Percentiles rank a stretch among this genome's conserved stretches.
phyloP scores from a whole-genome alignment of 2,888 invertebrate genomes.

The Timema cristinae region DNA sequence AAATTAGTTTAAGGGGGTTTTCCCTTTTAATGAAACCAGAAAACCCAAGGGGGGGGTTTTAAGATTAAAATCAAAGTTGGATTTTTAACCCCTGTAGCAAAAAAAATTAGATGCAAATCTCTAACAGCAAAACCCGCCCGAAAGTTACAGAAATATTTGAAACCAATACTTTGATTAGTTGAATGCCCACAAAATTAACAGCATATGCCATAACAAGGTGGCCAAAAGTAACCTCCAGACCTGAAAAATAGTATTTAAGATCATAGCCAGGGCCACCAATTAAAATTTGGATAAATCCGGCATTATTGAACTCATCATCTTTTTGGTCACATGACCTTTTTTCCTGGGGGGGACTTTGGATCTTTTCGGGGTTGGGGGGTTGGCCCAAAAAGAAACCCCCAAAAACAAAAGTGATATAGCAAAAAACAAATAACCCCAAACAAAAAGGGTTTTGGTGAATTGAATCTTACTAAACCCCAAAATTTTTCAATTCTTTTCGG shows the following conservation, averaged over 20 bases:
- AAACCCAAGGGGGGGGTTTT: too few relatives aligned
- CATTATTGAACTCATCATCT: constrained; percentile 32
- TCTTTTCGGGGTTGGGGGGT: constrained; percentile 36
- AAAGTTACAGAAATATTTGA: constrained; percentile 44
- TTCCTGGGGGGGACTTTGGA: constrained; percentile 34
- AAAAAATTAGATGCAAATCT: constrained; percentile 45
- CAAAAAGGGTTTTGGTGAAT: constrained; percentile 44
- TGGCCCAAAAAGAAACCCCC: constrained; percentile 41
- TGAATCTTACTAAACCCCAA: constrained; percentile 37
- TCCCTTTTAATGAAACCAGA: too few relatives aligned
- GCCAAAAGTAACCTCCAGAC: constrained; percentile 46
- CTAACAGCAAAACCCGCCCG: constrained; percentile 45
- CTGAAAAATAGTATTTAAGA: constrained; percentile 45
- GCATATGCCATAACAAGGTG: constrained; percentile 44
- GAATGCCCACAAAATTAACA: constrained; percentile 38
- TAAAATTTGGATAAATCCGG: constrained; percentile 37
- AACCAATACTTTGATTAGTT: constrained; percentile 41
- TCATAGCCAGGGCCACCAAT: constrained; percentile 42
- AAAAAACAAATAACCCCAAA: constrained; percentile 41
- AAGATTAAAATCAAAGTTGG: constrained; percentile 43
- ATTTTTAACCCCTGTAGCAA: constrained; percentile 42
- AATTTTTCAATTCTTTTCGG: constrained; percentile 33
- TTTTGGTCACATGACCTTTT: constrained; percentile 29
- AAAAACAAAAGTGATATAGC: constrained; percentile 41
- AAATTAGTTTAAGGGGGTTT: too few relatives aligned